A percentile compares a stretch with the other conserved stretches of the same genome.
These are phyloP conservation scores for Tholera decimalis DNA, from an alignment of 2,888 invertebrate genomes.

Conservation along the genomic window DNA sequence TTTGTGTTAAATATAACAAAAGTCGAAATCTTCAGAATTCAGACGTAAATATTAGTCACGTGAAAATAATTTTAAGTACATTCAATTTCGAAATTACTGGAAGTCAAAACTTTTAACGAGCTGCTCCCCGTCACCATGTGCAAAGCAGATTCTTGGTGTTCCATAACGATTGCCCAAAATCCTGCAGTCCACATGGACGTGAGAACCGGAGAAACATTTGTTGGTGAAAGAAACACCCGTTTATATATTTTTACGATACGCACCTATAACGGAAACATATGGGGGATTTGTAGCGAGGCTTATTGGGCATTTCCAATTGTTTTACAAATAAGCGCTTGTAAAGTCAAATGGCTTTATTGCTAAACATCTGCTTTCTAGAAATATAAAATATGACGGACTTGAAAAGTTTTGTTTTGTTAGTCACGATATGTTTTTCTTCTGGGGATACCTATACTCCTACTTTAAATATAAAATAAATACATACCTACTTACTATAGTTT, in stretches of 20 bases:
- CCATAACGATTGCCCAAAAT: conserved; percentile 83
- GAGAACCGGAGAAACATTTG: conserved; percentile 82
- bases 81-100: conserved; percentile 78
- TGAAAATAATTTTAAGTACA: conserved; percentile 52
- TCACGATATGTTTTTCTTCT: not conserved
- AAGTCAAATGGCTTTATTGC: conserved; percentile 70
- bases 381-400: conserved; percentile 45
- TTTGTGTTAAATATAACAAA: conserved; percentile 33
- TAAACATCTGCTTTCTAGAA: conserved; percentile 69
- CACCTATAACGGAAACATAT: conserved; percentile 61
- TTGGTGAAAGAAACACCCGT: conserved; percentile 78
- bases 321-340: conserved; percentile 71
- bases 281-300: conserved; percentile 52
- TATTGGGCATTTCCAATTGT: conserved; percentile 72
- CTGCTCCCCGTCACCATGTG: conserved; percentile 83
- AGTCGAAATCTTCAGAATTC: conserved; percentile 16
- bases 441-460: no score
- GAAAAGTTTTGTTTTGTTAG: conserved; percentile 4
- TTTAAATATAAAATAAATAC: not conserved
- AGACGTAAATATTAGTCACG: conserved; percentile 49
- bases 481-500: no score
- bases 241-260: conserved; percentile 75
- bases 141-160: conserved; percentile 82
- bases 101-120: conserved; percentile 79
- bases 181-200: conserved; percentile 87